These are phyloP conservation scores for Aphelinus certus DNA, from an alignment of 1,140 invertebrate genomes.

Conservation along the genomic window DNA sequence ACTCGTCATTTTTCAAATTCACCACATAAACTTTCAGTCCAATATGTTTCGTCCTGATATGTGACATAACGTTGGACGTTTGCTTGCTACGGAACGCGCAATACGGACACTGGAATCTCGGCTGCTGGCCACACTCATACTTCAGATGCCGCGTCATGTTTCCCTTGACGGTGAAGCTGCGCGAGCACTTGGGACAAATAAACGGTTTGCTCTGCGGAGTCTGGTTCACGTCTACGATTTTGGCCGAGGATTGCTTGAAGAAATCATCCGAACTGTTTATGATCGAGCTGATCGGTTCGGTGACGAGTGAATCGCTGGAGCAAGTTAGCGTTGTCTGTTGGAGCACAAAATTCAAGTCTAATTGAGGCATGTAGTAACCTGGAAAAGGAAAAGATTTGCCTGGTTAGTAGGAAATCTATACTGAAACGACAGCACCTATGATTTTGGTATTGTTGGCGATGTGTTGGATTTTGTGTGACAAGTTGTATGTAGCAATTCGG, in stretches of 20 bases:
- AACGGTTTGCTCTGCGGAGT: conserved; percentile 33
- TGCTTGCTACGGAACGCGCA: conserved; percentile 47
- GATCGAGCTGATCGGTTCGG: no score
- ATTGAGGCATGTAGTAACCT: conserved; percentile 15
- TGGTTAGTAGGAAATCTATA: conserved; percentile 26
- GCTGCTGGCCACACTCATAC: conserved; percentile 59
- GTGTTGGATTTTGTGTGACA: no score
- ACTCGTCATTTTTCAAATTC: conserved; percentile 21
- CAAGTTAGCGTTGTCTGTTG: not conserved
- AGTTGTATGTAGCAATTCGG: no score
- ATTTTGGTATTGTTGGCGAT: no score
- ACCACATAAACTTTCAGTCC: conserved; percentile 38
- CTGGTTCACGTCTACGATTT: not conserved
- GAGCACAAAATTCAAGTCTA: conserved; percentile 29
- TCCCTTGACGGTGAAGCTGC: conserved; percentile 56
- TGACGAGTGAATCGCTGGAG: not conserved
- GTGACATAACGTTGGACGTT: conserved; percentile 54
- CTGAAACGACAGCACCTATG: not conserved
- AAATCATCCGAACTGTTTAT: no score
- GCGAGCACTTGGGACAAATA: conserved; percentile 56
- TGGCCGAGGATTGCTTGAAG: no score
- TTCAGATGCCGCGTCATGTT: conserved; percentile 58
- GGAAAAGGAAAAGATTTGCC: conserved; percentile 35
- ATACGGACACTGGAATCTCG: conserved; percentile 58
- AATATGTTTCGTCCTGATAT: conserved; percentile 49